Evolutionary conservation across 2,797 vertebrate species (phyloP).

Genomic region (Ispidina picta): DNA sequence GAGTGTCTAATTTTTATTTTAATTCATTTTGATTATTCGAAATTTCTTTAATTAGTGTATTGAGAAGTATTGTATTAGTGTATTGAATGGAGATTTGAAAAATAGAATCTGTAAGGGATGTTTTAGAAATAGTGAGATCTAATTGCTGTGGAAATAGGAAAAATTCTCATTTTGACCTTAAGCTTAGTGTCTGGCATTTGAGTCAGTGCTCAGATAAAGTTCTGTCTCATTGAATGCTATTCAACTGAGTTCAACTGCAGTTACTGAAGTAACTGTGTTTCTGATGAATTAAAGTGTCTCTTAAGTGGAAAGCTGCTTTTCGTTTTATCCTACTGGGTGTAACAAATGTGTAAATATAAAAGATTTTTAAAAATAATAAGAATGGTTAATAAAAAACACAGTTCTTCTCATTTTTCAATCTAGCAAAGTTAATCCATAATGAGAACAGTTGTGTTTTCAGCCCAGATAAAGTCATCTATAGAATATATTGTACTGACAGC

Average conservation of each 20-base stretch:
- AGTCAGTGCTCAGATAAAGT: not conserved
- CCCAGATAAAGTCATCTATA: not conserved
- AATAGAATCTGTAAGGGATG: not conserved
- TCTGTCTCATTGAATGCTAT: not conserved
- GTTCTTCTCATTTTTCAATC: not conserved
- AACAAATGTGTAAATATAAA: not conserved
- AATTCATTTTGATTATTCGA: not conserved
- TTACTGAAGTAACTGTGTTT: not conserved
- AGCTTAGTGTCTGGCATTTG: not conserved
- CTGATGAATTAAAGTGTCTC: not conserved
- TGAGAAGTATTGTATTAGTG: not conserved
- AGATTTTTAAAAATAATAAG: not conserved
- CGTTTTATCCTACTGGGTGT: not conserved
- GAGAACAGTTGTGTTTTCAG: not conserved
- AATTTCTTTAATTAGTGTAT: not conserved
- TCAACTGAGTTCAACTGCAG: not conserved
- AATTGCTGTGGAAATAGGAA: not conserved
- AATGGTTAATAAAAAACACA: not conserved
- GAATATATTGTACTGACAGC: not conserved
- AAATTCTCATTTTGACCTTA: not conserved
- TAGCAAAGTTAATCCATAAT: not conserved
- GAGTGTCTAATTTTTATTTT: not conserved
- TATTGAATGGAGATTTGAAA: not conserved
- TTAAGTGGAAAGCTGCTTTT: not conserved
- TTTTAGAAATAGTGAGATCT: not conserved